phyloP scores from a whole-genome alignment of 2,113 vertebrate species.

The Phocoena sinus region DNA sequence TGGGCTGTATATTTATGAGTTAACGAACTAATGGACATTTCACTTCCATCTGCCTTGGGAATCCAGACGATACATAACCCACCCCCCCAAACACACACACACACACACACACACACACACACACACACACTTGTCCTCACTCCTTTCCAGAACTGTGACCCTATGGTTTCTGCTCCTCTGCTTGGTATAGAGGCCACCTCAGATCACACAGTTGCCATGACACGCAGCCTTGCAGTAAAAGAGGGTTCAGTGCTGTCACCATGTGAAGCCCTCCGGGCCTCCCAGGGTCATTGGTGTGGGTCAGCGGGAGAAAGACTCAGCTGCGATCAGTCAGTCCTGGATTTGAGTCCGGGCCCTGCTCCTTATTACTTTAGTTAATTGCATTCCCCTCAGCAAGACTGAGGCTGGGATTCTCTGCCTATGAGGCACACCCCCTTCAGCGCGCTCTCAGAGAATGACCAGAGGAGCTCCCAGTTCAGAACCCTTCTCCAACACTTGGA shows the following conservation, averaged over 20 bases:
- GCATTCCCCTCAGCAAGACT: not conserved
- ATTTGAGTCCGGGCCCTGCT: not conserved
- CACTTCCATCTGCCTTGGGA: not conserved
- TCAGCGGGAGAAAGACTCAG: not conserved
- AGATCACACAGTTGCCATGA: too few relatives aligned
- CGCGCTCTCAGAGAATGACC: not conserved
- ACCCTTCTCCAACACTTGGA: not conserved
- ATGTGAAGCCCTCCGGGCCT: not conserved
- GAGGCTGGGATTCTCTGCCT: not conserved
- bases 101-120: not conserved
- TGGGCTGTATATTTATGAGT: not conserved
- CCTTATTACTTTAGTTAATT: not conserved
- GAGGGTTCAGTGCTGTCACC: not conserved
- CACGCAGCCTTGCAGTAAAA: not conserved
- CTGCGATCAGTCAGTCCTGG: not conserved
- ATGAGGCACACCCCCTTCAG: fast-evolving
- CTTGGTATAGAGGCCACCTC: not conserved
- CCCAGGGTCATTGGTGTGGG: not conserved
- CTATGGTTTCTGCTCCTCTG: not conserved
- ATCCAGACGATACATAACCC: not conserved
- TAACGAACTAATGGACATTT: not conserved
- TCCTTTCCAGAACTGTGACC: not conserved
- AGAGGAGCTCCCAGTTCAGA: not conserved
- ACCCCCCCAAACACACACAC: too few relatives aligned
- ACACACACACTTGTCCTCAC: not conserved